A percentile compares a stretch with the other conserved stretches of the same genome.
These are phyloP conservation scores for Lasius platythorax DNA, from an alignment of 2,888 invertebrate genomes.

Conservation along the genomic window DNA sequence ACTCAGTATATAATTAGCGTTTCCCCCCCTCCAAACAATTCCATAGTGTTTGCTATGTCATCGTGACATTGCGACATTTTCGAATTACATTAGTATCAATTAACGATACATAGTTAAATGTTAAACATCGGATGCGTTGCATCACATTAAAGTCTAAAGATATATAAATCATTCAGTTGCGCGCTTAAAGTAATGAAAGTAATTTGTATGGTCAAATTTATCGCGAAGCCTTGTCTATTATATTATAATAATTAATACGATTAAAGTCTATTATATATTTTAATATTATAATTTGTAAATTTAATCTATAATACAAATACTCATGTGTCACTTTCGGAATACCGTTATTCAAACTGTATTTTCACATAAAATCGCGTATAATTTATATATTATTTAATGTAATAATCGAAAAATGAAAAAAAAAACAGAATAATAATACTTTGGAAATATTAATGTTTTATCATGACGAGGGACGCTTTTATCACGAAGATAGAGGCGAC, in stretches of 20 bases:
- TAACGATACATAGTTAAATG: not conserved
- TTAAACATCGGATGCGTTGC: not conserved
- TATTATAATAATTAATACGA: not conserved
- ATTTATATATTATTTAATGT: not conserved
- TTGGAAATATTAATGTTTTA: not conserved
- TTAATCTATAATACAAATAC: not conserved
- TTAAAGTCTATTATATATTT: not conserved
- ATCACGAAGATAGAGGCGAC: not conserved
- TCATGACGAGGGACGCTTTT: not conserved
- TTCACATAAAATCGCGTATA: not conserved
- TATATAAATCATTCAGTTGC: not conserved
- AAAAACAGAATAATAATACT: not conserved
- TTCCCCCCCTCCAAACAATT: not conserved
- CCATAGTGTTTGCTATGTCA: not conserved
- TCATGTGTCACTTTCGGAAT: not conserved
- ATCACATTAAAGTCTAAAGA: not conserved
- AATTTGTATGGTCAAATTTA: not conserved
- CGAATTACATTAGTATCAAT: slow-evolving; percentile 21
- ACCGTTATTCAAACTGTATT: not conserved
- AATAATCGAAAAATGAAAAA: not conserved
- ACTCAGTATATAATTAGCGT: slow-evolving; percentile 24
- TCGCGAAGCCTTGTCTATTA: not conserved
- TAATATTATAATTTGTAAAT: not conserved
- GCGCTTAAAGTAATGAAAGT: not conserved
- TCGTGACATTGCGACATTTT: not conserved